Conservation (phyloP, 2,888 invertebrate species). For the Nephrotoma appendiculata region DNA sequence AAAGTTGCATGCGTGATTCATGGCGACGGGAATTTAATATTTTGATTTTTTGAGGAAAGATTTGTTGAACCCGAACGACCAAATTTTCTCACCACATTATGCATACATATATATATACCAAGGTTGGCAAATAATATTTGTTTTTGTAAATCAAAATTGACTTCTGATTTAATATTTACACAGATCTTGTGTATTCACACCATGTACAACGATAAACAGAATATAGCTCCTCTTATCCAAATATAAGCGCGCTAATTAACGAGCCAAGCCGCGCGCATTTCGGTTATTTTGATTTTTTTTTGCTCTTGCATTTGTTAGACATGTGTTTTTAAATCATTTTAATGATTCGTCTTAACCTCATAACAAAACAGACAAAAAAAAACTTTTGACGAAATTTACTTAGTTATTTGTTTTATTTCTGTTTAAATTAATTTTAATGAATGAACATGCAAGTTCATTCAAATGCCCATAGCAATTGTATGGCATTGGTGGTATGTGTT, state of each 20-base stretch:
- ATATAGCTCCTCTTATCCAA: neutral
- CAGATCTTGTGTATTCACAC: neutral
- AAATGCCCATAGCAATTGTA: neutral
- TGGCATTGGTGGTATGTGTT: neutral
- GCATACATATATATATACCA: neutral
- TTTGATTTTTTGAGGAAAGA: neutral
- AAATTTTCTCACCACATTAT: neutral
- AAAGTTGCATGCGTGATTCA: neutral
- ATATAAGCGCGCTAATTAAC: neutral
- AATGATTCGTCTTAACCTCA: neutral
- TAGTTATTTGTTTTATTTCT: neutral
- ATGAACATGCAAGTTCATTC: neutral
- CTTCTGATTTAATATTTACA: neutral
- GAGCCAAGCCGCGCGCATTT: neutral
- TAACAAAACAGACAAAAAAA: neutral
- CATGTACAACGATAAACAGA: neutral
- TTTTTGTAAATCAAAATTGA: neutral
- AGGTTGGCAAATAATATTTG: neutral
- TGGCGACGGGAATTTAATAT: neutral
- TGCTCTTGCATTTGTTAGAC: neutral
- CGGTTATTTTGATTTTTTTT: neutral
- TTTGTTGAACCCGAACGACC: neutral
- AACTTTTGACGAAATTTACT: neutral
- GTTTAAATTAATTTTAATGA: neutral
- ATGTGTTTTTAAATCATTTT: neutral